These are phyloP conservation scores for Hirundo rustica DNA, from an alignment of 2,797 vertebrate species.

Conservation along the genomic window DNA sequence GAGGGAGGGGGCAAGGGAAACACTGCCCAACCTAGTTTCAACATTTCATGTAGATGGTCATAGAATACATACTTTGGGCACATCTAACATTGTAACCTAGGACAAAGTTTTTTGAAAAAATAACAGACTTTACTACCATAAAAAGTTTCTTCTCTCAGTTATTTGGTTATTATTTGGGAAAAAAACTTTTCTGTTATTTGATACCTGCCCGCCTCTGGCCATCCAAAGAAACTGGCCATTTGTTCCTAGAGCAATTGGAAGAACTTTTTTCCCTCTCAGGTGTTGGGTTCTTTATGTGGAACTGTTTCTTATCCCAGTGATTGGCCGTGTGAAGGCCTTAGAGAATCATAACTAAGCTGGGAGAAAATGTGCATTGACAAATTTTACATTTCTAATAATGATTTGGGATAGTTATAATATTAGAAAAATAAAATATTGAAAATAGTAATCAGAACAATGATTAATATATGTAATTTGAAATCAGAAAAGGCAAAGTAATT, in stretches of 20 bases:
- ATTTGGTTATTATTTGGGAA: background rate
- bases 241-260: background rate
- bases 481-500: background rate
- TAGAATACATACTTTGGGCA: no score
- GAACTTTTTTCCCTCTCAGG: background rate
- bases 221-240: background rate
- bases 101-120: background rate
- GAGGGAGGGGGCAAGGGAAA: no score
- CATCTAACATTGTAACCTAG: no score
- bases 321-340: background rate
- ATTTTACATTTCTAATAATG: background rate
- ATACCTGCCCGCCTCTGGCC: background rate
- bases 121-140: background rate
- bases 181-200: background rate
- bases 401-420: background rate
- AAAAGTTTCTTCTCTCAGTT: background rate
- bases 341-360: background rate
- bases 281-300: background rate
- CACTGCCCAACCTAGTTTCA: no score
- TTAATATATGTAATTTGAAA: background rate
- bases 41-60: no score
- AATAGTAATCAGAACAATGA: background rate
- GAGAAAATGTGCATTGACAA: background rate
- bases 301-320: background rate
- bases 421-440: background rate